Percentiles rank a stretch among this genome's conserved stretches.
Conservation (phyloP, 92 coral and sea anemone species). For the Actinernus sp. region DNA sequence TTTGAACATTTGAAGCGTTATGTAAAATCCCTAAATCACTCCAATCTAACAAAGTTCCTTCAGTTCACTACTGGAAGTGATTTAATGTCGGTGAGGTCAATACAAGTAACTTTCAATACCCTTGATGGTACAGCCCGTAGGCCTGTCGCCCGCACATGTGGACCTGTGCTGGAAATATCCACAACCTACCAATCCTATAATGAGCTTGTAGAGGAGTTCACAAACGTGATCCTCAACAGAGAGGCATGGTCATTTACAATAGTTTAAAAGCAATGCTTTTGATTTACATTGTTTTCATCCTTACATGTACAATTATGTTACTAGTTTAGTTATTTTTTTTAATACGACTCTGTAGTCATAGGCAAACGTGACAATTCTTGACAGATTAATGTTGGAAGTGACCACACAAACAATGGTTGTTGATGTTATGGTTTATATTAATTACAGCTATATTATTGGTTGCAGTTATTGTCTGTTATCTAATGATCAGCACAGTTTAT, state of each 20-base stretch:
- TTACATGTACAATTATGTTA: no score
- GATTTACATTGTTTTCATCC: no score
- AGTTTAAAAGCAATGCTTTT: no score
- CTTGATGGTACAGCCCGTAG: constrained; percentile 36
- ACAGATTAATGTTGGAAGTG: no score
- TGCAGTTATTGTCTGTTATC: no score
- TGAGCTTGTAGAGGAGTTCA: constrained; percentile 51
- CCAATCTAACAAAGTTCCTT: constrained; percentile 24
- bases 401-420: no score
- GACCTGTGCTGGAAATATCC: constrained; percentile 43
- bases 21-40: constrained; percentile 26
- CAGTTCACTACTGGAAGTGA: constrained; percentile 59
- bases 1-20: constrained; percentile 43
- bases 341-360: no score
- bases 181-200: constrained; percentile 48
- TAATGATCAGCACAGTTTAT: no score
- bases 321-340: no score
- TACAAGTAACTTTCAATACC: constrained; percentile 29
- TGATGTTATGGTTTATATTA: no score
- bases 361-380: no score
- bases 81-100: constrained; percentile 26
- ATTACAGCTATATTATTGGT: no score
- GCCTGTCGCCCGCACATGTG: constrained; percentile 52
- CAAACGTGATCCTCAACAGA: constrained; percentile 32
- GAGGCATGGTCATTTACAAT: constrained; percentile 59